These are phyloP conservation scores for Psephotus haematonotus DNA, from an alignment of 2,113 vertebrate species.

Conservation along the genomic window DNA sequence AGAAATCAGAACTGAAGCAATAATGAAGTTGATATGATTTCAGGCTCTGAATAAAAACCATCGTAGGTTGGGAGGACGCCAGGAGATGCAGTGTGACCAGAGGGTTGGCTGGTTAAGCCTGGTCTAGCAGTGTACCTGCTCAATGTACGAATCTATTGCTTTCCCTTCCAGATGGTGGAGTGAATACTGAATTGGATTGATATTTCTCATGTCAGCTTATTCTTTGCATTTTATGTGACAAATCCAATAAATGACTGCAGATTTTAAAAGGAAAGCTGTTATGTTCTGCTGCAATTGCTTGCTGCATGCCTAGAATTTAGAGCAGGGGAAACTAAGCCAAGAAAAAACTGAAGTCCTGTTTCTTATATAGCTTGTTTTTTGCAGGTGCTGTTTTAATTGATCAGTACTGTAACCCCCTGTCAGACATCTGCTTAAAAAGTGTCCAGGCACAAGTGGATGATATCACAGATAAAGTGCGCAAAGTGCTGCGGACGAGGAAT, in stretches of 20 bases:
- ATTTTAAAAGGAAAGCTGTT: background rate
- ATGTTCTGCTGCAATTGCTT: background rate
- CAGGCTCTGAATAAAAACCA: background rate
- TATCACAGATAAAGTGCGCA: slow-evolving; percentile 88
- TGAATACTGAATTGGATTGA: background rate
- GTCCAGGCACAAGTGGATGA: slow-evolving; percentile 87
- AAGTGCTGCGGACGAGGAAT: slow-evolving; percentile 84
- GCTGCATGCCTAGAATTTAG: background rate
- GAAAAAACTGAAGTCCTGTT: slow-evolving; percentile 28
- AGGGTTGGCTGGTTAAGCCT: background rate
- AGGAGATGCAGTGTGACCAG: background rate
- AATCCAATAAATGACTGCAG: background rate
- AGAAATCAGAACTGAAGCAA: background rate
- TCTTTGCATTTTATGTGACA: background rate
- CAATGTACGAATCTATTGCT: background rate
- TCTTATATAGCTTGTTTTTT: slow-evolving; percentile 30
- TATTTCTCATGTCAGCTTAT: background rate
- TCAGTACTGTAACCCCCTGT: slow-evolving; percentile 95
- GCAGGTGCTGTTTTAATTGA: slow-evolving; percentile 92
- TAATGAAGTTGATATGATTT: background rate
- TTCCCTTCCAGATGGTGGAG: background rate
- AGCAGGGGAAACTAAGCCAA: background rate
- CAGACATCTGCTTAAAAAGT: slow-evolving; percentile 84
- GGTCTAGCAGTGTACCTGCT: background rate
- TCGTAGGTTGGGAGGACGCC: background rate